Evolutionary conservation across 2,797 vertebrate species (phyloP).

Genomic region (Pygocentrus nattereri): DNA sequence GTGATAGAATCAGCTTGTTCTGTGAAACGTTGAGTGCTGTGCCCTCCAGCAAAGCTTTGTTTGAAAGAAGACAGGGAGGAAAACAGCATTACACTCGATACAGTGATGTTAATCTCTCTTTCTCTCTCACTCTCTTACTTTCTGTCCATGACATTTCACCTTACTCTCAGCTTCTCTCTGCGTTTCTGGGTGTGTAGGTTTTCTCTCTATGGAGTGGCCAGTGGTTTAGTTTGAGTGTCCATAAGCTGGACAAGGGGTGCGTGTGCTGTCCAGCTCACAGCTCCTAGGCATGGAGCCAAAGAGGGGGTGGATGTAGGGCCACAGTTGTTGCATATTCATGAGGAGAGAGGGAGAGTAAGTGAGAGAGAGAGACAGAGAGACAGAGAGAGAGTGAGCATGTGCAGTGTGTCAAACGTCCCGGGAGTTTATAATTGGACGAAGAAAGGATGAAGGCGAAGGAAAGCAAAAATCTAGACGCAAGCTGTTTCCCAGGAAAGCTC

Average conservation of each 20-base stretch:
- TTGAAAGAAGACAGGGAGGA: conserved; percentile 28
- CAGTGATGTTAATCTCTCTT: neutral
- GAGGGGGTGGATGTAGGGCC: conserved; percentile 43
- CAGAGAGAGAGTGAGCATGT: conserved; percentile 24
- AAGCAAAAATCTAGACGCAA: conserved; percentile 5
- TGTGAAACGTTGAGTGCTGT: conserved; percentile 37
- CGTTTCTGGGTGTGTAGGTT: conserved; percentile 4
- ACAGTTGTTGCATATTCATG: conserved; percentile 58
- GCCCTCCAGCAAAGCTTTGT: conserved; percentile 47
- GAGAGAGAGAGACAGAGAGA: conserved; percentile 32
- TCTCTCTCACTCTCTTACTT: neutral
- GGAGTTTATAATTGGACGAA: conserved; percentile 17
- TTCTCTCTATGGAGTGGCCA: conserved; percentile 13
- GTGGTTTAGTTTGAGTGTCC: conserved; percentile 14
- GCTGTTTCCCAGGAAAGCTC: neutral
- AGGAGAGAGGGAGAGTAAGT: conserved; percentile 12
- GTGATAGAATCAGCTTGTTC: conserved; percentile 41
- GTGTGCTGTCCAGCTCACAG: conserved; percentile 30
- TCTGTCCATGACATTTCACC: neutral
- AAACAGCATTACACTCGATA: neutral
- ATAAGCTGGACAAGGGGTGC: conserved; percentile 23
- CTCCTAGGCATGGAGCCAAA: conserved; percentile 51
- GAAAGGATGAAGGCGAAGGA: conserved; percentile 42
- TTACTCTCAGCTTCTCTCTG: neutral
- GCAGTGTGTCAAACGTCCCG: conserved; percentile 9